Evolutionary conservation across 2,888 invertebrate species (phyloP).

Genomic region (Ashinkailepas kermadecensis): DNA sequence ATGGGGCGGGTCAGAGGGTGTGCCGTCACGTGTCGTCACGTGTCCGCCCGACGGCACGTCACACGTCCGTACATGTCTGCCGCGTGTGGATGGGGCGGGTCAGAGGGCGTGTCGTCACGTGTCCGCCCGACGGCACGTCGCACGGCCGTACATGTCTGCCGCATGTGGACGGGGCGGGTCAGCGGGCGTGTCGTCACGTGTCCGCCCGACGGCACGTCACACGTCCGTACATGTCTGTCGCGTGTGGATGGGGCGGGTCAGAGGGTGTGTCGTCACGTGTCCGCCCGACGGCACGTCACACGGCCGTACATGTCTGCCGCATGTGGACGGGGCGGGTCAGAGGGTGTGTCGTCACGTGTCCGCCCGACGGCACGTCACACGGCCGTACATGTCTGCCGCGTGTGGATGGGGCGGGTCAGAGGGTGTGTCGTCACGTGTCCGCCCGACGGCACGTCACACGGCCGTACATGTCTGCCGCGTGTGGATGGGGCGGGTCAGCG

Average conservation of each 20-base stretch:
- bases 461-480: constrained; percentile 79
- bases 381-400: constrained; percentile 84
- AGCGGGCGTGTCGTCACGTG: not conserved
- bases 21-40: too few relatives aligned
- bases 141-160: constrained; percentile 92
- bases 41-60: too few relatives aligned
- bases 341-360: not conserved
- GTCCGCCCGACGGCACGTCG: too few relatives aligned
- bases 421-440: not conserved
- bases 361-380: too few relatives aligned
- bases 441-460: constrained; percentile 41
- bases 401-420: not conserved
- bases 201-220: too few relatives aligned
- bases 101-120: not conserved
- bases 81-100: constrained; percentile 23
- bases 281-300: too few relatives aligned
- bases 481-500: not conserved
- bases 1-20: not conserved
- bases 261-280: not conserved
- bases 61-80: constrained; percentile 94
- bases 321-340: not conserved
- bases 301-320: constrained; percentile 86
- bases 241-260: not conserved
- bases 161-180: not conserved
- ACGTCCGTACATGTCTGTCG: constrained; percentile 88